Evolutionary conservation across 2,797 vertebrate species (phyloP), one percentile per base, ranked within the genome.

Genomic region (Siniperca obscura): DNA sequence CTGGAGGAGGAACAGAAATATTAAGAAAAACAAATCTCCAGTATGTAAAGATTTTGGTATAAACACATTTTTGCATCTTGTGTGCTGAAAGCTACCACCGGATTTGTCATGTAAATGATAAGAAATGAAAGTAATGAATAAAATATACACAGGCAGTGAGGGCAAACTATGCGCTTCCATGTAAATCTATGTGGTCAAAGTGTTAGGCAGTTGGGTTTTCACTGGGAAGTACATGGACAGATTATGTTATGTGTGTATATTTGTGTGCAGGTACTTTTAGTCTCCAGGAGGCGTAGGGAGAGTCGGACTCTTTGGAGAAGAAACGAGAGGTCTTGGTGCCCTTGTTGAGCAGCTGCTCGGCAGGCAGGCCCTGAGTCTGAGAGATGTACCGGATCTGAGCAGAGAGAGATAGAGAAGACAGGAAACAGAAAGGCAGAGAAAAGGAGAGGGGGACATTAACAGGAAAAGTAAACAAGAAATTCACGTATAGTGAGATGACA

Each of bases 331-430:
- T 99, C 96, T 99, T 99, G 7, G 97, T 98, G 88, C 98, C 98
- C 95, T 97, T 97, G 91, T 96, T 99, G 91, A 99, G 95, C 90
- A 99, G 93, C 78, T 97, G 97, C 87, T 99, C 97, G 68, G 96
- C 95, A 6, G 97, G 98, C 76, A 97, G 95, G 79, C 98, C 98
- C 96, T 99, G 98, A 78, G 98, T 99, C 95, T 99, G 98, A 78
- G 98, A 99, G 96, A 99, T 99, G 94, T 98, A 99, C 90, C 98
- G 97, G 94, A 99, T 99, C 98, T 99, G 94, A 79, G 40, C 17
- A 13, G 67, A 70, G 59, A 77, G 34, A 78, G 21, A 38, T 3
- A 25, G 21, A 53, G 67, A 55, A 48, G 34, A 27, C 3, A 21
- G 61, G 56, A 11, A 48, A 57, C 44, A 27, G 60, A 17, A 46